Percentiles rank a stretch among this genome's conserved stretches.
Conservation (phyloP, 2,888 invertebrate species). For the Dynastes hyllus region DNA sequence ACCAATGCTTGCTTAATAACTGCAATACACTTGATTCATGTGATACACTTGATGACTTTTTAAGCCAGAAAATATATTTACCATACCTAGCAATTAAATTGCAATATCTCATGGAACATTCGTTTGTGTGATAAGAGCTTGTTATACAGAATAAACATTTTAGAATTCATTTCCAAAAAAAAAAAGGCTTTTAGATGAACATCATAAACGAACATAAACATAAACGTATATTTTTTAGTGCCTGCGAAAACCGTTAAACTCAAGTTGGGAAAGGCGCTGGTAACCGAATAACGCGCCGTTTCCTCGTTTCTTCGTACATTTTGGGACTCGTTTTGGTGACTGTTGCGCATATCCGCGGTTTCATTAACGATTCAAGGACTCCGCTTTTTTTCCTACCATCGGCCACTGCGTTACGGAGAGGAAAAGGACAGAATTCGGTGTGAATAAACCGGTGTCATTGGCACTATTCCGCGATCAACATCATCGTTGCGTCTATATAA, state of each 20-base stretch:
- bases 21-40: too few species aligned
- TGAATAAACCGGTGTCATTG: slow-evolving; percentile 44
- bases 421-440: slow-evolving; percentile 29
- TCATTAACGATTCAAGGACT: slow-evolving; percentile 42
- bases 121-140: too few species aligned
- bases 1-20: too few species aligned
- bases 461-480: slow-evolving; percentile 32
- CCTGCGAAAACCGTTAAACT: slow-evolving; percentile 27
- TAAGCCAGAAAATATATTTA: too few species aligned
- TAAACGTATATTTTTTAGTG: slow-evolving; percentile 7
- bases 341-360: not conserved
- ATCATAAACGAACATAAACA: not conserved
- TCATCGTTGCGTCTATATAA: slow-evolving; percentile 20
- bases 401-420: not conserved
- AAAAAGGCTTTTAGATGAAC: too few species aligned
- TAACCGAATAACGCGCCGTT: slow-evolving; percentile 32
- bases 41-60: too few species aligned
- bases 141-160: too few species aligned
- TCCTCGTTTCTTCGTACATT: slow-evolving; percentile 22
- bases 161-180: too few species aligned
- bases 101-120: too few species aligned
- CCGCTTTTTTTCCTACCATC: slow-evolving; percentile 8
- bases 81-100: too few species aligned
- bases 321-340: slow-evolving; percentile 19
- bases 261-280: slow-evolving; percentile 40